phyloP scores from a whole-genome alignment of 2,797 vertebrate genomes.

The Myoxocephalus aenaeus region DNA sequence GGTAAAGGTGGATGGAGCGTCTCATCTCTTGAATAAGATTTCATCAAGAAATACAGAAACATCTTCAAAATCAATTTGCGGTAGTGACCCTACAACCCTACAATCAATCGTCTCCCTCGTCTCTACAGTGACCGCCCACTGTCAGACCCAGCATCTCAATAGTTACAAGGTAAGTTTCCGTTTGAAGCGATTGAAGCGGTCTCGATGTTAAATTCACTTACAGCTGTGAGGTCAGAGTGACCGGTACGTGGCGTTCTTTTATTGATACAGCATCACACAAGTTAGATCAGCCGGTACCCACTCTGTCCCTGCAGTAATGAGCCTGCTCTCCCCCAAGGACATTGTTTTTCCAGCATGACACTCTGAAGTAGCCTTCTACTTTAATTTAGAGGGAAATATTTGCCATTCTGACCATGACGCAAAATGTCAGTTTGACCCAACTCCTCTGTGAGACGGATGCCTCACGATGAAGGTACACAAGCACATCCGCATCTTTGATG shows the following conservation, averaged over 20 bases:
- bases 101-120: not conserved
- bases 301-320: slow-evolving; percentile 1
- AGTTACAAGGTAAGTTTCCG: not conserved
- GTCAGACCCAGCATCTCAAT: not conserved
- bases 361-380: not conserved
- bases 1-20: not conserved
- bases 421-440: slow-evolving; percentile 45
- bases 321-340: not conserved
- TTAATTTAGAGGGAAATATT: slow-evolving; percentile 3
- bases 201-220: not conserved
- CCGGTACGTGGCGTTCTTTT: not conserved
- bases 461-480: not conserved
- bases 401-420: slow-evolving; percentile 33
- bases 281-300: slow-evolving; percentile 5
- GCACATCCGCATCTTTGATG: not conserved
- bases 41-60: not conserved
- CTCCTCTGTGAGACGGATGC: not conserved
- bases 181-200: not conserved
- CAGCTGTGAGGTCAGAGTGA: slow-evolving; percentile 17
- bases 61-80: not conserved
- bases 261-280: not conserved
- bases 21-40: not conserved
- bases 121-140: not conserved
- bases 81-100: not conserved
- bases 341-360: not conserved